Conservation (phyloP, 2,113 vertebrate genomes). For the Sphyrna mokarran region DNA sequence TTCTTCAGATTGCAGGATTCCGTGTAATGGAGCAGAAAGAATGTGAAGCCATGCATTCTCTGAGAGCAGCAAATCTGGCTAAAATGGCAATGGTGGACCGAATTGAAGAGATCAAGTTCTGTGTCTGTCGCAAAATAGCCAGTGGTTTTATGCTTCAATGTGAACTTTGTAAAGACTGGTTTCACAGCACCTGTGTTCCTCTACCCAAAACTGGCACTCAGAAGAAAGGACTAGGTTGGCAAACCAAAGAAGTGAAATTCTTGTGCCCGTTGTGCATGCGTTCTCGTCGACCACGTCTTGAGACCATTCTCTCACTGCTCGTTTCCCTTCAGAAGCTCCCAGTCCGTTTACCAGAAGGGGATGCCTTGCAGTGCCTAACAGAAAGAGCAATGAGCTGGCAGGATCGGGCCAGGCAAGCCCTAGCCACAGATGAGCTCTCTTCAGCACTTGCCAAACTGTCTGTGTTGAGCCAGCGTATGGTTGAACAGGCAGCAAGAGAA, state of each 20-base stretch:
- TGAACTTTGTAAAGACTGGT: constrained; percentile 97
- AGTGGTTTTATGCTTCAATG: constrained; percentile 95
- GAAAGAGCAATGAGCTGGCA: constrained; percentile 98
- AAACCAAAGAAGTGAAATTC: constrained; percentile 91
- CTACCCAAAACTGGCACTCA: constrained; percentile 82
- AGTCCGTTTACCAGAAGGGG: constrained; percentile 84
- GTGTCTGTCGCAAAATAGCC: constrained; percentile 85
- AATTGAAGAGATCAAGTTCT: constrained; percentile 93
- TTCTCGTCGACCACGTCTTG: constrained; percentile 82
- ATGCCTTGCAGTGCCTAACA: constrained; percentile 88
- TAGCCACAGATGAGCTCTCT: constrained; percentile 91
- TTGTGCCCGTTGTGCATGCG: constrained; percentile 89
- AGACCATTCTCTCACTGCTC: constrained; percentile 90
- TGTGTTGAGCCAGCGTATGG: constrained; percentile 93
- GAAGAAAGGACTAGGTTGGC: constrained; percentile 83
- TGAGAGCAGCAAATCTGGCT: constrained; percentile 84
- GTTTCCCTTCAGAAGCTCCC: constrained; percentile 95
- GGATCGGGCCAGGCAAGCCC: constrained; percentile 82
- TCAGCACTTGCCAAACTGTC: constrained; percentile 92
- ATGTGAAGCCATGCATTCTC: constrained; percentile 83
- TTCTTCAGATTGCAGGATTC: constrained; percentile 74
- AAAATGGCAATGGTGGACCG: constrained; percentile 97
- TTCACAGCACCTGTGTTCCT: constrained; percentile 87
- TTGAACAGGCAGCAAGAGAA: constrained; percentile 91
- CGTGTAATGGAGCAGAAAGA: constrained; percentile 91